phyloP scores from a whole-genome alignment of 2,113 vertebrate genomes.

The Crotalus tigris region DNA sequence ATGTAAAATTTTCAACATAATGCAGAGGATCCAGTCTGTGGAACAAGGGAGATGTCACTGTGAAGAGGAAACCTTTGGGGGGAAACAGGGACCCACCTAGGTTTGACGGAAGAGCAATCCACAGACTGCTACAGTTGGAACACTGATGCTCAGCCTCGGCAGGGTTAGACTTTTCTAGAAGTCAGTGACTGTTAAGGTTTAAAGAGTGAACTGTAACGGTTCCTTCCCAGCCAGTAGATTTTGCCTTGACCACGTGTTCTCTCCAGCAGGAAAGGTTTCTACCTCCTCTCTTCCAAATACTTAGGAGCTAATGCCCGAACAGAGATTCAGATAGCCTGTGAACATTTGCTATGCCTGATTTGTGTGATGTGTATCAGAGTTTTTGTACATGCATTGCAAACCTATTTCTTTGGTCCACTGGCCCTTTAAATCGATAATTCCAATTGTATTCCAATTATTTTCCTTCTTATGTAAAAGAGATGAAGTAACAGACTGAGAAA shows the following conservation, averaged over 20 bases:
- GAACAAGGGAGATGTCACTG: background rate
- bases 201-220: background rate
- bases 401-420: background rate
- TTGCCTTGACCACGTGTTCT: background rate
- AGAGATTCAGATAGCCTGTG: background rate
- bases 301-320: too few relatives aligned
- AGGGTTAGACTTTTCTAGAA: background rate
- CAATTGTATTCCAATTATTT: background rate
- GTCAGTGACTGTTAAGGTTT: background rate
- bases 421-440: background rate
- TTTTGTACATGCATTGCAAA: background rate
- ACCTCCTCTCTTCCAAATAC: background rate
- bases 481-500: background rate
- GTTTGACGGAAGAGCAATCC: background rate
- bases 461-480: background rate
- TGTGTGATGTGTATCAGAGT: background rate
- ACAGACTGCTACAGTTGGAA: background rate
- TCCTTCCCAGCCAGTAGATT: background rate
- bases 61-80: background rate
- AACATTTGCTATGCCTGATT: background rate
- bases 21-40: background rate
- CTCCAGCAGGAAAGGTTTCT: background rate
- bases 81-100: background rate
- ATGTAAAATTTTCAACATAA: background rate
- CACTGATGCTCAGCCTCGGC: background rate